These are phyloP conservation scores for Donacobius atricapilla DNA, from an alignment of 2,113 vertebrate genomes.

Conservation along the genomic window DNA sequence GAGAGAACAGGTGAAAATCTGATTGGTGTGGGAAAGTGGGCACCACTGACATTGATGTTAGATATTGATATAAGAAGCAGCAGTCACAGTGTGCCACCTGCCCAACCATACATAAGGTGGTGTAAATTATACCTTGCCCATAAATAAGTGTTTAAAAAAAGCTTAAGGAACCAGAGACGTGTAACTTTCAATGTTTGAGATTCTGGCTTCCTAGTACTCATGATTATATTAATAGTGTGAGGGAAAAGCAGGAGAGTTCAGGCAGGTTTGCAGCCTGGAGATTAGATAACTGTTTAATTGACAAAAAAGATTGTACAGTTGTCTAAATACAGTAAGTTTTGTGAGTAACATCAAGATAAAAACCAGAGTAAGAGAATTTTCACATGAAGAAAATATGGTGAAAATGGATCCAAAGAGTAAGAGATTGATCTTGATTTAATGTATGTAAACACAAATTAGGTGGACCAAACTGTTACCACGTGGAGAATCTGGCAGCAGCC, in stretches of 20 bases:
- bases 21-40: background rate
- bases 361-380: background rate
- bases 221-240: conserved; percentile 32
- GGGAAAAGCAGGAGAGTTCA: background rate
- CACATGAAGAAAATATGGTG: background rate
- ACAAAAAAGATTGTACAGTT: background rate
- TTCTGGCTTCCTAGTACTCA: background rate
- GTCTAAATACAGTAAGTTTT: background rate
- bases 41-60: background rate
- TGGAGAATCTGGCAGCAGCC: background rate
- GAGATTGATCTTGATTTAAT: background rate
- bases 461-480: background rate
- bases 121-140: conserved; percentile 58
- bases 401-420: background rate
- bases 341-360: background rate
- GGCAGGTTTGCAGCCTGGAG: background rate
- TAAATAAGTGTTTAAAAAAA: conserved; percentile 66
- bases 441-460: background rate
- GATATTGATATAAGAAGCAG: background rate
- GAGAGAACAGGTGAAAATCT: conserved; percentile 25
- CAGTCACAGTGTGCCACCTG: conserved; percentile 23
- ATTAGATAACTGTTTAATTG: background rate
- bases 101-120: conserved; percentile 32
- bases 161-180: conserved; percentile 32
- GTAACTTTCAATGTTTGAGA: conserved; percentile 1